Evolutionary conservation across 2,113 vertebrate species (phyloP).

Genomic region (Tapirus terrestris): DNA sequence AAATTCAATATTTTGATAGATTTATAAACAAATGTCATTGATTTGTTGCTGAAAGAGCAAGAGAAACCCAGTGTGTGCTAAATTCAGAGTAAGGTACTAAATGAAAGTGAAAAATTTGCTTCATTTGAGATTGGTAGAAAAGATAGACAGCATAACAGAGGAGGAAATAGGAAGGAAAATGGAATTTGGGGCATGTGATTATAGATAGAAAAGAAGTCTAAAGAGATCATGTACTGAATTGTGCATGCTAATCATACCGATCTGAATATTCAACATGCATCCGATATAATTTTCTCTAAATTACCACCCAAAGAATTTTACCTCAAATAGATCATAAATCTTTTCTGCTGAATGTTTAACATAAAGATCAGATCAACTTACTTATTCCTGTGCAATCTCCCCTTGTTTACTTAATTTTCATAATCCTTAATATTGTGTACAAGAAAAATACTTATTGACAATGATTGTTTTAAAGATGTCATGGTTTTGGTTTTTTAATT

Average conservation of each 20-base stretch:
- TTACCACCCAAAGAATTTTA: neutral
- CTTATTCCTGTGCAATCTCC: neutral
- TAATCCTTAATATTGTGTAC: neutral
- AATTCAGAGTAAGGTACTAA: neutral
- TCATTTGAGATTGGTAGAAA: neutral
- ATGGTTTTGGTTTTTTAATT: neutral
- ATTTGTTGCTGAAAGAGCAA: neutral
- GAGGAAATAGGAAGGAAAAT: neutral
- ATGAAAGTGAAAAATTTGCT: neutral
- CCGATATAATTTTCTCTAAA: neutral
- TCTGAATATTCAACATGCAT: neutral
- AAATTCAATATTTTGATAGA: neutral
- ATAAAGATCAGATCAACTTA: neutral
- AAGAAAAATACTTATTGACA: neutral
- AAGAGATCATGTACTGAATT: neutral
- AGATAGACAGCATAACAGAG: neutral
- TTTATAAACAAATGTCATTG: neutral
- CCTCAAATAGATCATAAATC: neutral
- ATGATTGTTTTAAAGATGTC: neutral
- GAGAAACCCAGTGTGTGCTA: neutral
- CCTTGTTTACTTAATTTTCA: neutral
- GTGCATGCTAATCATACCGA: neutral
- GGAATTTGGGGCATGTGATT: neutral
- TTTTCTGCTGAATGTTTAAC: neutral
- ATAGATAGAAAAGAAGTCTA: neutral